Evolutionary conservation across 2,797 vertebrate genomes (phyloP).

Genomic region (Lutjanus campechanus): DNA sequence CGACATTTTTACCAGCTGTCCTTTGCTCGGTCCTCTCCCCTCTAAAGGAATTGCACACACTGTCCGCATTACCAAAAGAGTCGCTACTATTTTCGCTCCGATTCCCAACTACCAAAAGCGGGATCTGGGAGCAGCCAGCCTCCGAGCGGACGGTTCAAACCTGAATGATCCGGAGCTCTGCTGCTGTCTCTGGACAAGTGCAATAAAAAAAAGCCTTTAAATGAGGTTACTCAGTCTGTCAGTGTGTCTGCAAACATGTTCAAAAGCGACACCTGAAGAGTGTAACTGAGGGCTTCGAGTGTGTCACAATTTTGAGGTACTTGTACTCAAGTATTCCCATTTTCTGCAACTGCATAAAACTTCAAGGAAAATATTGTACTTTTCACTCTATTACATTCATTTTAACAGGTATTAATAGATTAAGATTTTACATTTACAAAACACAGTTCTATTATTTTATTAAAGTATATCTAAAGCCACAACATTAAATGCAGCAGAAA

Average conservation of each 20-base stretch:
- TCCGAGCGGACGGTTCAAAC: slow-evolving; percentile 60
- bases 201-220: neutral
- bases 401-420: no score
- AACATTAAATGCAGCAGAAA: no score
- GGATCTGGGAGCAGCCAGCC: slow-evolving; percentile 32
- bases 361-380: neutral
- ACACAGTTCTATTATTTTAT: neutral
- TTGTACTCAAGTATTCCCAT: neutral
- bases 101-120: slow-evolving; percentile 71
- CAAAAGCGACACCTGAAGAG: neutral
- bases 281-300: no score
- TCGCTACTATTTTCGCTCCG: slow-evolving; percentile 78
- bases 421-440: neutral
- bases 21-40: slow-evolving; percentile 18
- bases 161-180: slow-evolving; percentile 66
- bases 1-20: slow-evolving; percentile 33
- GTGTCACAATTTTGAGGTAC: no score
- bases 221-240: neutral
- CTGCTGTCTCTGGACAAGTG: neutral
- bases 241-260: neutral
- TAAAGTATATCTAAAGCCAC: no score
- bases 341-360: neutral
- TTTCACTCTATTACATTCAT: neutral
- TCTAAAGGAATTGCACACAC: slow-evolving; percentile 65
- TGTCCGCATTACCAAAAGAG: slow-evolving; percentile 76